These are phyloP conservation scores for Andrena camellia DNA, from an alignment of 2,888 invertebrate species.

Conservation along the genomic window DNA sequence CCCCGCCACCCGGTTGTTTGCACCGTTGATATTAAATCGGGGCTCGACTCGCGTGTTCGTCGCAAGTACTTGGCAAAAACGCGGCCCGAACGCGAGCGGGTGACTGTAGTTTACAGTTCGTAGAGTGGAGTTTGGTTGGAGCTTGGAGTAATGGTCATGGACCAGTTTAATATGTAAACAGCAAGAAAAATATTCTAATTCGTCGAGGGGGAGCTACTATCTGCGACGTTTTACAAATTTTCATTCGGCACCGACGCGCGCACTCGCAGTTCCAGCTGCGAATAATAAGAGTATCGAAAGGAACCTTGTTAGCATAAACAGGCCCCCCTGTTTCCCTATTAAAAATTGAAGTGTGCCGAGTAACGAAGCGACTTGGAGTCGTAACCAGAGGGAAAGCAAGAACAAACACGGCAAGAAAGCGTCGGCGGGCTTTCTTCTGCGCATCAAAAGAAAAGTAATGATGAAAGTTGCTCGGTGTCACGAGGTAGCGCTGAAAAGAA, in stretches of 20 bases:
- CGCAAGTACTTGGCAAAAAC: slow-evolving; percentile 9
- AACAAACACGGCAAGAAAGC: slow-evolving; percentile 28
- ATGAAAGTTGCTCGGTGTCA: slow-evolving; percentile 43
- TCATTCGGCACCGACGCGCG: neutral
- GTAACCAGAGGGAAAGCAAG: slow-evolving; percentile 23
- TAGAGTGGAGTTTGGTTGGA: neutral
- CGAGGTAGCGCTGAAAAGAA: slow-evolving; percentile 9
- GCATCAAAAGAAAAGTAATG: slow-evolving; percentile 65
- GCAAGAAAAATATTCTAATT: neutral
- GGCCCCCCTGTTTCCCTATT: neutral
- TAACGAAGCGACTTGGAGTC: neutral
- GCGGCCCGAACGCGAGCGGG: neutral
- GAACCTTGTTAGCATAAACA: neutral
- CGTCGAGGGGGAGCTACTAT: neutral
- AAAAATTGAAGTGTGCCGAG: neutral
- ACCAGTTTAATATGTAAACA: slow-evolving; percentile 1
- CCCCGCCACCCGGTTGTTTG: neutral
- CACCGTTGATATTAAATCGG: slow-evolving; percentile 30
- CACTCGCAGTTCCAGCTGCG: neutral
- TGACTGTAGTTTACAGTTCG: slow-evolving; percentile 3
- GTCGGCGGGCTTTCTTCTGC: slow-evolving; percentile 13
- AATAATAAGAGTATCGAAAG: neutral
- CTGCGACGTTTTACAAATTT: neutral
- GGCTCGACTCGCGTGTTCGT: neutral
- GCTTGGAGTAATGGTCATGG: neutral